phyloP scores from a whole-genome alignment of 2,797 vertebrate species.

The Synaphobranchus kaupii region DNA sequence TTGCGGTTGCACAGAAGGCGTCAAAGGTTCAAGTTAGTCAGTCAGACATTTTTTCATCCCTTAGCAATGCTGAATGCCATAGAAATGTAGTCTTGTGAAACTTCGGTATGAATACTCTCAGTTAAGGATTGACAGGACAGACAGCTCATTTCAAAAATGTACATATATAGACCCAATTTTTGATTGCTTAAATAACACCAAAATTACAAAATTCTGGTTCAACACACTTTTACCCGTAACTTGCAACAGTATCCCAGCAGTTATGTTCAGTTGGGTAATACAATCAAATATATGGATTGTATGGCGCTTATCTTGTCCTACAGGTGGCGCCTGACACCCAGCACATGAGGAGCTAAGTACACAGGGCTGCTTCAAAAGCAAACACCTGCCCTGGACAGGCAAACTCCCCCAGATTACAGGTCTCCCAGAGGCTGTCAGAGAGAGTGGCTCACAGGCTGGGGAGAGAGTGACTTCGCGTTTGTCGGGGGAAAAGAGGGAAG shows the following conservation, averaged over 20 bases:
- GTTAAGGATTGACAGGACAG: no score
- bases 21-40: not conserved
- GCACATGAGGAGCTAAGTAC: conserved; percentile 3
- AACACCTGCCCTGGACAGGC: not conserved
- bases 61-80: not conserved
- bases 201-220: not conserved
- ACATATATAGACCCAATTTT: no score
- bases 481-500: not conserved
- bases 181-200: no score
- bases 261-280: not conserved
- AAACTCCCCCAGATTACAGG: not conserved
- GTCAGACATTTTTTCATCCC: not conserved
- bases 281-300: not conserved
- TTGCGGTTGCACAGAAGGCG: not conserved
- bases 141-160: not conserved
- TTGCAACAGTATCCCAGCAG: not conserved
- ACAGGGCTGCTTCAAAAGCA: not conserved
- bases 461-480: not conserved
- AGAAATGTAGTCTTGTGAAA: not conserved
- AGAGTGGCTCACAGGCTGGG: no score
- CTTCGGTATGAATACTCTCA: not conserved
- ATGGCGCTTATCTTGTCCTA: conserved; percentile 44
- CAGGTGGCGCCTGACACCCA: conserved; percentile 65
- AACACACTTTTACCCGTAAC: not conserved
- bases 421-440: no score